Percentiles rank a stretch among this genome's conserved stretches.
Conservation (phyloP, 2,888 invertebrate genomes). For the Catocala fraxini region DNA sequence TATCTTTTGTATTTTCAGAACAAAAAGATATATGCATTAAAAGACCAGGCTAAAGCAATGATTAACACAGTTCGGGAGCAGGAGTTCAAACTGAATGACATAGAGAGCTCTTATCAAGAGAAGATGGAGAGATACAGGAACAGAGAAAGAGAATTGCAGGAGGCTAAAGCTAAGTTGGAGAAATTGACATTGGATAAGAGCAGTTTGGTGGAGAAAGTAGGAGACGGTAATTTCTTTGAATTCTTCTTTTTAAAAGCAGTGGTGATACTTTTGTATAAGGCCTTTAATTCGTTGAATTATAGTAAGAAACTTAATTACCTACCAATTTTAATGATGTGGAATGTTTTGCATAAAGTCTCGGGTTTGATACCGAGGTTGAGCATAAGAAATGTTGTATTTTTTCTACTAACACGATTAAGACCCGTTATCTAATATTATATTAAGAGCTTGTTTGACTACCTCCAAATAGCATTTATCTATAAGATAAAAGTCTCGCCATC, state of each 20-base stretch:
- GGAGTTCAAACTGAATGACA: constrained; percentile 72
- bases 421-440: too few species aligned
- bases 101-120: constrained; percentile 71
- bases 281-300: too few species aligned
- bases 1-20: constrained; percentile 57
- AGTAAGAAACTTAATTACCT: too few species aligned
- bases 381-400: too few species aligned
- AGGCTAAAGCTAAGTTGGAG: constrained; percentile 79
- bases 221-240: constrained; percentile 75
- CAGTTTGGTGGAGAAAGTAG: constrained; percentile 76
- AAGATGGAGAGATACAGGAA: constrained; percentile 82
- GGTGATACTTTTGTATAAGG: too few species aligned
- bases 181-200: constrained; percentile 83
- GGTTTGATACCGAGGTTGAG: too few species aligned
- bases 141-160: constrained; percentile 81
- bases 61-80: constrained; percentile 66
- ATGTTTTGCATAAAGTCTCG: too few species aligned
- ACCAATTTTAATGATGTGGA: too few species aligned
- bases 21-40: constrained; percentile 68
- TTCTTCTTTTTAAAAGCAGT: not conserved
- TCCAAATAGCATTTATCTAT: too few species aligned
- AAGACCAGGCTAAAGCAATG: constrained; percentile 70
- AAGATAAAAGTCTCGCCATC: too few species aligned
- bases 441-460: too few species aligned
- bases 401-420: too few species aligned